Base-by-base conservation (phyloP, 2,113 vertebrate species). In the Paedocypris sp. region DNA sequence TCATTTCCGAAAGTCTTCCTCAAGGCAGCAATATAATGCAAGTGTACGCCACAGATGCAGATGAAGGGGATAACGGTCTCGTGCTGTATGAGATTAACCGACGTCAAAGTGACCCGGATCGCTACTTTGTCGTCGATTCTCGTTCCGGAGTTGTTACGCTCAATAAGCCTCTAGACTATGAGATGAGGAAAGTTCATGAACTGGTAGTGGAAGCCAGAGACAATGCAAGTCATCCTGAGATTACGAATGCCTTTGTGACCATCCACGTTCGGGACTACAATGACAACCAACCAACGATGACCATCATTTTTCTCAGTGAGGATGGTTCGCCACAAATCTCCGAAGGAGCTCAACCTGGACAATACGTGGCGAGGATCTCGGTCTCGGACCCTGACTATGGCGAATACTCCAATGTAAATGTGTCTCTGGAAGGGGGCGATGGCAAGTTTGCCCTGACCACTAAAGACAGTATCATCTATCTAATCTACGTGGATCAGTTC, bases 231-330 rank as follows among this genome's bases (percentile, higher is more conserved):
- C 91, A 99, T 7, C 95, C 95, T 0, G 95, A 99, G 72, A 85
- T 97, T 50, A 93, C 90, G 62, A 96, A 95, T 0, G 86, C 94
- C 2, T 98, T 99, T 42, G 92, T 99, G 56, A 97, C 94, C 1
- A 95, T 99, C 57, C 91, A 98, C 0, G 93, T 99, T 2, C 88
- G 91, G 6, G 95, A 99, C 75, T 98, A 84, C 79, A 99, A 98
- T 12, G 95, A 99, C 86, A 99, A 99, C 78, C 94, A 98, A 73
- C 95, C 94, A 62, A 97, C 93, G 49, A 98, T 99, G 91, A 99
- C 94, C 33, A 97, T 99, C 76, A 99, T 98, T 78, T 99, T 97
- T 72, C 89, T 99, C 60, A 99, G 93, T 4, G 92, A 98, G 39
- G 93, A 98, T 0, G 95, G 95, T 33, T 93, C 94, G 6, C 94